Evolutionary conservation across 1,140 invertebrate species (phyloP).

Genomic region (Ooceraea biroi): DNA sequence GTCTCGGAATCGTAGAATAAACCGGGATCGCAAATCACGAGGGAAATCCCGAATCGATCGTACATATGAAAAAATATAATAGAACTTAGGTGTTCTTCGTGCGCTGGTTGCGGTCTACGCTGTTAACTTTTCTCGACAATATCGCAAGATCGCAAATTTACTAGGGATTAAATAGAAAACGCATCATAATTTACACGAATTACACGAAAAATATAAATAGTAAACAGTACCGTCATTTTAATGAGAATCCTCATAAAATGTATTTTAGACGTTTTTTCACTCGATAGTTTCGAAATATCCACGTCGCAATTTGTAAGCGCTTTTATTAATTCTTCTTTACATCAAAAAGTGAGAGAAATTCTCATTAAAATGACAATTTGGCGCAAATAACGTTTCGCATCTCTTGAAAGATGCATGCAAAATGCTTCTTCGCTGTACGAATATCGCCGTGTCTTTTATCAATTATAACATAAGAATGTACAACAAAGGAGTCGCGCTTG

Average conservation of each 20-base stretch:
- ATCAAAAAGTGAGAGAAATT: neutral
- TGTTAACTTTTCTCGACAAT: slow-evolving; percentile 23
- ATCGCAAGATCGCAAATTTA: slow-evolving; percentile 37
- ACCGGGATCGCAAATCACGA: slow-evolving; percentile 18
- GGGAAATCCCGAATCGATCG: slow-evolving; percentile 23
- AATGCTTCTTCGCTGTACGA: neutral
- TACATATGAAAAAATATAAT: slow-evolving; percentile 34
- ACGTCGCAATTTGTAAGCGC: neutral
- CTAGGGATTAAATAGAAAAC: slow-evolving; percentile 42
- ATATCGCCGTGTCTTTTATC: neutral
- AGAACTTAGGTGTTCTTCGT: slow-evolving; percentile 11
- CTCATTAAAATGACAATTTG: slow-evolving; percentile 33
- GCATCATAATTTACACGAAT: neutral
- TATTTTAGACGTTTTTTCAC: neutral
- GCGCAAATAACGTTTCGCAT: neutral
- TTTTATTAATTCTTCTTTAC: slow-evolving; percentile 1
- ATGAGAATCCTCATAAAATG: slow-evolving; percentile 4
- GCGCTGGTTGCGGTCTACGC: neutral
- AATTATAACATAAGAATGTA: slow-evolving; percentile 11
- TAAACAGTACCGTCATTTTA: slow-evolving; percentile 9
- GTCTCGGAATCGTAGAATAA: slow-evolving; percentile 33
- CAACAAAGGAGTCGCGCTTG: neutral
- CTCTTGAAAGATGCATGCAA: neutral
- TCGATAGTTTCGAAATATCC: neutral
- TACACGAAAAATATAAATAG: neutral